These are phyloP conservation scores for Drosophila falleni DNA, from an alignment of 2,888 invertebrate genomes.

Conservation along the genomic window DNA sequence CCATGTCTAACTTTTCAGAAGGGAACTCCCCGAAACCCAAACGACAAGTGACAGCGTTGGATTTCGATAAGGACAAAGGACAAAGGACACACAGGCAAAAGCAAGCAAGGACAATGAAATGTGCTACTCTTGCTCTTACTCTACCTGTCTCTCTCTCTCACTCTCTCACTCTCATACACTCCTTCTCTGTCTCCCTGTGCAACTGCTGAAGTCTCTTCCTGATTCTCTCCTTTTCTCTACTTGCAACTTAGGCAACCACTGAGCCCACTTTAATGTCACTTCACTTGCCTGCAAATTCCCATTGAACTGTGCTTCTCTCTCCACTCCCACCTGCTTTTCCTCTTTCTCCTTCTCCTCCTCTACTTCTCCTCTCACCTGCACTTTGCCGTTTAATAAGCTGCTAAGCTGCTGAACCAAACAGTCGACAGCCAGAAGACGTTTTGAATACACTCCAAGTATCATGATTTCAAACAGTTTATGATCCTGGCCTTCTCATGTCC, in stretches of 20 bases:
- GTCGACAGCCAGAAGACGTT: constrained; percentile 15
- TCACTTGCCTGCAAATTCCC: constrained; percentile 25
- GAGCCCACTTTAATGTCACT: constrained; percentile 40
- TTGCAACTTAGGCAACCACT: constrained; percentile 21
- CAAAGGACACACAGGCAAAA: constrained; percentile 42
- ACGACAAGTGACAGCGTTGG: constrained; percentile 71
- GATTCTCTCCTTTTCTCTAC: background rate
- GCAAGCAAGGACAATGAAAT: constrained; percentile 50
- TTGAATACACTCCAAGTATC: constrained; percentile 17
- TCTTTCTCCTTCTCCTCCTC: background rate
- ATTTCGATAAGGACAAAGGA: constrained; percentile 76
- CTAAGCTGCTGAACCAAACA: constrained; percentile 42
- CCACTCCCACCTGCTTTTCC: background rate
- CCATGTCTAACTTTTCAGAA: background rate
- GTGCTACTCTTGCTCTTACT: constrained; percentile 25
- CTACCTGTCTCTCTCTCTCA: background rate
- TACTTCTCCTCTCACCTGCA: background rate
- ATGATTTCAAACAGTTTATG: constrained; percentile 52
- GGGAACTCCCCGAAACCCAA: constrained; percentile 15
- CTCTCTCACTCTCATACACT: background rate
- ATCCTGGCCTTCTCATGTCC: constrained; percentile 18
- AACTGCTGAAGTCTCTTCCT: background rate
- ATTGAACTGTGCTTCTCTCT: constrained; percentile 29
- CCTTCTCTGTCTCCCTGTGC: background rate
- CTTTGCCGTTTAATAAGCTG: constrained; percentile 51